These are phyloP conservation scores for Drosophila gaucha DNA, from an alignment of 2,888 invertebrate genomes.

Conservation along the genomic window DNA sequence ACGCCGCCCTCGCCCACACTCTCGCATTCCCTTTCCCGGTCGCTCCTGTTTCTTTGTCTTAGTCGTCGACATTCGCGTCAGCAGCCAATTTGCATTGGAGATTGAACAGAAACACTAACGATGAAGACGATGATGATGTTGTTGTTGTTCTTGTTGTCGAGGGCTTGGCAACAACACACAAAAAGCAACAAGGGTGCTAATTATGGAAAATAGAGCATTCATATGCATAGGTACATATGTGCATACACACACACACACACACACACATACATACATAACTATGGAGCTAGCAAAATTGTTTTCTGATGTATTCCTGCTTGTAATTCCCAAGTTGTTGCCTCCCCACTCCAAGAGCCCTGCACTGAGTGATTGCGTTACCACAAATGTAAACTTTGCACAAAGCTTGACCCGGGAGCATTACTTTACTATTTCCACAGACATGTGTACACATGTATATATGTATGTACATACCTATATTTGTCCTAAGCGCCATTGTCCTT, in stretches of 20 bases:
- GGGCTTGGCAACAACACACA: constrained; percentile 18
- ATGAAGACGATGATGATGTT: constrained; percentile 1
- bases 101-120: constrained; percentile 39
- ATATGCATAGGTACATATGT: not conserved
- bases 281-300: too few species aligned
- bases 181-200: constrained; percentile 24
- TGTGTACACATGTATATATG: too few species aligned
- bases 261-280: not conserved
- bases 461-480: too few species aligned
- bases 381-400: not conserved
- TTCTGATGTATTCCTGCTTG: not conserved
- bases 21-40: not conserved
- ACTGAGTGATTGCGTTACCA: too few species aligned
- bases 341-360: not conserved
- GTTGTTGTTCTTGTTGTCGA: constrained; percentile 8
- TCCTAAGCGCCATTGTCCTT: not conserved
- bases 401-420: not conserved
- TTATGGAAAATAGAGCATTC: constrained; percentile 17
- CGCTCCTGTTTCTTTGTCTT: constrained; percentile 50
- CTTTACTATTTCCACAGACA: not conserved
- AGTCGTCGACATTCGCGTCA: constrained; percentile 30
- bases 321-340: not conserved
- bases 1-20: not conserved
- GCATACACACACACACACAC: not conserved
- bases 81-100: constrained; percentile 48